Percentiles rank a stretch among this genome's conserved stretches.
phyloP scores from a whole-genome alignment of 2,113 vertebrate genomes.

The Dipodomys ordii region DNA sequence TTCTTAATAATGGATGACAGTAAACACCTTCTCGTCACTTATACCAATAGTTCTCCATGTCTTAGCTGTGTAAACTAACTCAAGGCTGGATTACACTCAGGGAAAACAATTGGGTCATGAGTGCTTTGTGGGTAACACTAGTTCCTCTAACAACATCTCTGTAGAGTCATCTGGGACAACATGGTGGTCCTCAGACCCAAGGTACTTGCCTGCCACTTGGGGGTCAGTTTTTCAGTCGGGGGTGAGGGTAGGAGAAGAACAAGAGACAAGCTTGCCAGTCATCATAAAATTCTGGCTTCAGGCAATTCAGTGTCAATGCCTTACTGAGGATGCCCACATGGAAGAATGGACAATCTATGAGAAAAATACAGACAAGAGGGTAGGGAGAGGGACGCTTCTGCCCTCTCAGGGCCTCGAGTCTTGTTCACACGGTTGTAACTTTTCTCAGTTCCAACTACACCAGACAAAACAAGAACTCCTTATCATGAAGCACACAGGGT shows the following conservation, averaged over 20 bases:
- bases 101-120: neutral
- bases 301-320: neutral
- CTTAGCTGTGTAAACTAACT: neutral
- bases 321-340: neutral
- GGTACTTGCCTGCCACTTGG: neutral
- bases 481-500: neutral
- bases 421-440: neutral
- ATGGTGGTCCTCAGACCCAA: no score
- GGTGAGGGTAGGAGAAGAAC: neutral
- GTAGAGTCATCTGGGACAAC: neutral
- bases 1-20: neutral
- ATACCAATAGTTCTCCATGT: neutral
- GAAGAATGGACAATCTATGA: neutral
- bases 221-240: neutral
- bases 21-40: neutral
- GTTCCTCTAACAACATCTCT: neutral
- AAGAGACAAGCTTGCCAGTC: neutral
- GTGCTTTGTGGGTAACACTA: neutral
- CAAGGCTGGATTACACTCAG: neutral
- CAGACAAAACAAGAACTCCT: neutral
- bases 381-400: neutral
- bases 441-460: neutral
- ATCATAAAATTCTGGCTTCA: neutral
- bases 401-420: neutral
- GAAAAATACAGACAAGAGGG: neutral